Evolutionary conservation across 2,113 vertebrate species (phyloP), one percentile per base, ranked within the genome.

Genomic region (Antennarius striatus): DNA sequence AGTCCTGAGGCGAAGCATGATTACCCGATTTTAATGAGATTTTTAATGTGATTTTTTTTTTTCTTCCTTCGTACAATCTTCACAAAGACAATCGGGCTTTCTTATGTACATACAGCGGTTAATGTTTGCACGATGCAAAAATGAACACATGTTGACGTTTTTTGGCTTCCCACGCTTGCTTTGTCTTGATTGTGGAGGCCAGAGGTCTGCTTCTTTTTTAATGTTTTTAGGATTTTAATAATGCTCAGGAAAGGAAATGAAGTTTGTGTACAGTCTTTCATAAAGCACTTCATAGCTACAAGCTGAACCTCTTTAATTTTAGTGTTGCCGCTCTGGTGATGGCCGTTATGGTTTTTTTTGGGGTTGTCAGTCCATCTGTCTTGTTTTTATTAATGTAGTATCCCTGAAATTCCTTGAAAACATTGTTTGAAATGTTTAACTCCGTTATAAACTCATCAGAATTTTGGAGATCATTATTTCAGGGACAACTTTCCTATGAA

Each of bases 11-110:
- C 88, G 70, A 89, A 89, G 85, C 86, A 86, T 87, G 84, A 91
- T 91, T 91, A 87, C 86, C 88, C 86, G 36, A 88, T 88, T 91
- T 91, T 91, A 91, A 91, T 91, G 83, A 90, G 85, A 88, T 88
- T 89, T 90, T 89, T 90, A 87, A 90, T 90, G 87, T 87, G 82
- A 82, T 81, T 78, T 69, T 79, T 61, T 59, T 76, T 55, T 61
- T 56, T 32, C 17, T 49, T 14, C 30, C 5, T 5, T 22, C 22
- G 22, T 16, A 30, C 63, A 63, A 68, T 80, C 74, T 77, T 83
- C 76, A 53, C 47, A 36, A 69, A 85, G 86, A 87, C 80, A 81
- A 83, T 70, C 76, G 74, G 58, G 52, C 64, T 69, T 71, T 77
- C 57, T 62, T 80, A 72, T 76, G 81, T 87, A 88, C 80, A 89